phyloP scores from a whole-genome alignment of 2,113 vertebrate genomes.

The Cheilinus undulatus region DNA sequence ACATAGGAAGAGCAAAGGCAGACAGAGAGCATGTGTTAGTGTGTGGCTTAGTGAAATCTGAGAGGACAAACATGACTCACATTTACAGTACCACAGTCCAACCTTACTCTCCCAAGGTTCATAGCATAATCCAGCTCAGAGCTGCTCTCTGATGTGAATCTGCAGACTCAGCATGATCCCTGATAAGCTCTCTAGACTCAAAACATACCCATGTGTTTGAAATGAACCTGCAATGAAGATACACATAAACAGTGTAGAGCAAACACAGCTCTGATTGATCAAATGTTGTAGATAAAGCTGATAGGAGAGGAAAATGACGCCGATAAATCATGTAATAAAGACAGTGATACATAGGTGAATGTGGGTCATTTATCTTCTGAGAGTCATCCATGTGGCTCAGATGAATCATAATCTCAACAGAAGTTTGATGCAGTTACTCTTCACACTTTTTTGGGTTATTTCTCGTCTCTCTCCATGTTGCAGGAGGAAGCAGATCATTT shows the following conservation, averaged over 20 bases:
- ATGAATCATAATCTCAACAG: conserved; percentile 15
- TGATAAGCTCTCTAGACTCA: conserved; percentile 11
- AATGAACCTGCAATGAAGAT: conserved; percentile 20
- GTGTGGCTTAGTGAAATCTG: conserved; percentile 31
- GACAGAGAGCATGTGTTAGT: conserved; percentile 17
- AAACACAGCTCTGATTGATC: conserved; percentile 2
- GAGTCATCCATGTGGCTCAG: conserved; percentile 23
- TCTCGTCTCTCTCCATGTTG: not conserved
- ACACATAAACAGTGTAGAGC: not conserved
- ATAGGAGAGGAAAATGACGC: conserved; percentile 35
- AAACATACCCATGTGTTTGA: not conserved
- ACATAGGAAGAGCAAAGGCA: conserved; percentile 8
- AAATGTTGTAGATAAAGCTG: conserved; percentile 15
- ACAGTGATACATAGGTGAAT: conserved; percentile 39
- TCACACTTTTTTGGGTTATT: not conserved
- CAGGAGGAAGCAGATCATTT: not conserved
- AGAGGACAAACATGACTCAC: conserved; percentile 34
- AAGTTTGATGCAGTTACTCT: not conserved
- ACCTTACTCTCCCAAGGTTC: conserved; percentile 35
- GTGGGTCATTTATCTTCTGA: conserved; percentile 45
- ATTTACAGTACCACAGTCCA: conserved; percentile 32
- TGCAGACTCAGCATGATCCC: conserved; percentile 23
- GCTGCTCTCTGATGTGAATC: conserved; percentile 22
- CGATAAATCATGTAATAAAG: conserved; percentile 35
- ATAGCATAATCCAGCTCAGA: conserved; percentile 16